Base-by-base conservation (phyloP, 2,797 vertebrate genomes). In the Amblyopsis hoosieri region DNA sequence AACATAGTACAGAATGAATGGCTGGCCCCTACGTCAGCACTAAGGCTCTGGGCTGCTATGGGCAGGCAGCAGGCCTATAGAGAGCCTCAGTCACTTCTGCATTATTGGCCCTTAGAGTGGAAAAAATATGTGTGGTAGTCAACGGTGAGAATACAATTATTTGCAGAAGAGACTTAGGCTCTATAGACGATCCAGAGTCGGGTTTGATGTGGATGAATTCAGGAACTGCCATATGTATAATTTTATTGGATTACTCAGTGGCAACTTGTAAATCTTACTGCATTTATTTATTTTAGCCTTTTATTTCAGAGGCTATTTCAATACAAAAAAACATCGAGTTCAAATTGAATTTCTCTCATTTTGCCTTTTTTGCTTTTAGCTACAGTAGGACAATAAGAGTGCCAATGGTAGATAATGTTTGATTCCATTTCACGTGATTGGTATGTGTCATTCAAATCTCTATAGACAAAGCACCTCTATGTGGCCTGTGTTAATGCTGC, bases 1-100 rank as follows among this genome's bases (percentile, higher is more conserved):
- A 89, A 89, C 81, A 85, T 62, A 49, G 75, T 66, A 69, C 85
- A 80, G 82, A 80, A 70, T 83, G 82, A 75, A 84, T 82, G 74
- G 81, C 71, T 51, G 48, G 12, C 76, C 57, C 58, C 73, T 77
- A 83, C 82, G 74, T 90, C 86, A 89, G 80, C 83, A 69, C 57
- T 29, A 48, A 64, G 68, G 76, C 83, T 81, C 69, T 52, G 53
- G 42, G 47, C 54, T 67, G 64, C 33, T 23, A 5, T 52, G 68
- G 68, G 77, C 66, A 78, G 87, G 86, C 84, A 86, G 84, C 48
- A 0, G 72, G 78, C 83, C 88, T 64, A 23, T 23, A 23, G 23
- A 23, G 23, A 23, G 23, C 23, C 23, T 23, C 3, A 23, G 23
- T 23, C 23, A 23, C 23, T 23, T 23, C 23, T 23, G 23, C 3